These are phyloP conservation scores for Ormia ochracea DNA, from an alignment of 2,888 invertebrate genomes.

Conservation along the genomic window DNA sequence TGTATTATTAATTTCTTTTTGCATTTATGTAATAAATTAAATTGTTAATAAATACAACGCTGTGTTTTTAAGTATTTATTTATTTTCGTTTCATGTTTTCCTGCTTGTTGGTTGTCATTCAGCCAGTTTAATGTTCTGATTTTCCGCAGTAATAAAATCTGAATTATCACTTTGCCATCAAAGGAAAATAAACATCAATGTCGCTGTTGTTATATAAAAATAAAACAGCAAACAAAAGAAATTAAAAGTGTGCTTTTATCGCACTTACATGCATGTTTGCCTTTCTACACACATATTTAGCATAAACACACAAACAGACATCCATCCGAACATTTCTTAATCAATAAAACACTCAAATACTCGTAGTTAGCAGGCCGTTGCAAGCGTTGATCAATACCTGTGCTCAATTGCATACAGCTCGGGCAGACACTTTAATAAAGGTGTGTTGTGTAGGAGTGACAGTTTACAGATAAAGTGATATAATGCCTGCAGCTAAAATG, in stretches of 20 bases:
- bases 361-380: neutral
- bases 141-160: conserved; percentile 36
- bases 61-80: neutral
- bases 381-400: conserved; percentile 17
- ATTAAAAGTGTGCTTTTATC: conserved; percentile 55
- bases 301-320: neutral
- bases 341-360: conserved; percentile 41
- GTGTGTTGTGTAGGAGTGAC: conserved; percentile 62
- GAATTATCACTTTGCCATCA: conserved; percentile 54
- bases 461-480: conserved; percentile 63
- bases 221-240: neutral
- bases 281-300: neutral
- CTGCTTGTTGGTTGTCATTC: neutral
- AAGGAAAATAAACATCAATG: conserved; percentile 42
- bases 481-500: conserved; percentile 57
- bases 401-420: conserved; percentile 13
- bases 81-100: neutral
- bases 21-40: too few relatives aligned
- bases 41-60: too few relatives aligned
- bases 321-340: neutral
- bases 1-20: neutral
- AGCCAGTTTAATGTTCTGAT: conserved; percentile 24
- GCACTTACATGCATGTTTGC: conserved; percentile 33
- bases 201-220: too few relatives aligned
- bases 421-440: conserved; percentile 57